Base-by-base conservation (phyloP, 2,797 vertebrate genomes). In the Sebastes alutus region DNA sequence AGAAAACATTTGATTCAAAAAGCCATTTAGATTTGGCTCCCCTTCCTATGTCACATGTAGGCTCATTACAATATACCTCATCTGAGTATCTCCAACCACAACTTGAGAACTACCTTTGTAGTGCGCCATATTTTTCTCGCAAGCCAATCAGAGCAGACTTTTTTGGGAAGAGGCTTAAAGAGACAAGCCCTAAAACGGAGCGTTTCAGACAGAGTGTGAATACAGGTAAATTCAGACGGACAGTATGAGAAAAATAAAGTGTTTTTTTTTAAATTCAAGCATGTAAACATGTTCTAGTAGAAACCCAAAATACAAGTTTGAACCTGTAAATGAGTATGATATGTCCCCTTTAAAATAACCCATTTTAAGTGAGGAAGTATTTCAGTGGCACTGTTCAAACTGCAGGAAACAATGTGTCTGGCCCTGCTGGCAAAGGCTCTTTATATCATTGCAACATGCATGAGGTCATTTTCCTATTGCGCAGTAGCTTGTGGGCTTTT, bases 381-480 rank as follows among this genome's bases (percentile, higher is more conserved):
- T 87, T 88, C 60, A 62, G 30, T 77, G 56, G 33, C 70, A 63
- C 32, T 87, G 60, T 76, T 90, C 14, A 80, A 75, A 87, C 77
- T 33, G 56, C 86, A 83, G 84, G 72, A 89, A 85, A 78, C 65
- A 82, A 82, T 46, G 52, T 72, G 64, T 27, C 73, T 30, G 38
- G 38, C 79, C 83, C 66, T 64, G 66, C 75, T 82, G 80, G 78
- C 73, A 68, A 84, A 77, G 73, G 69, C 73, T 83, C 82, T 90
- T 93, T 93, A 91, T 88, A 90, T 93, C 88, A 81, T 52, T 80
- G 66, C 88, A 87, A 85, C 89, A 71, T 76, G 79, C 72, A 77
- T 76, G 72, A 85, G 84, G 77, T 78, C 77, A 82, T 87, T 89
- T 89, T 85, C 82, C 80, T 82, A 83, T 60, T 88, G 74, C 56